A percentile compares a stretch with the other conserved stretches of the same genome.
Conservation (phyloP, 2,113 vertebrate species). For the Stictonetta naevosa region DNA sequence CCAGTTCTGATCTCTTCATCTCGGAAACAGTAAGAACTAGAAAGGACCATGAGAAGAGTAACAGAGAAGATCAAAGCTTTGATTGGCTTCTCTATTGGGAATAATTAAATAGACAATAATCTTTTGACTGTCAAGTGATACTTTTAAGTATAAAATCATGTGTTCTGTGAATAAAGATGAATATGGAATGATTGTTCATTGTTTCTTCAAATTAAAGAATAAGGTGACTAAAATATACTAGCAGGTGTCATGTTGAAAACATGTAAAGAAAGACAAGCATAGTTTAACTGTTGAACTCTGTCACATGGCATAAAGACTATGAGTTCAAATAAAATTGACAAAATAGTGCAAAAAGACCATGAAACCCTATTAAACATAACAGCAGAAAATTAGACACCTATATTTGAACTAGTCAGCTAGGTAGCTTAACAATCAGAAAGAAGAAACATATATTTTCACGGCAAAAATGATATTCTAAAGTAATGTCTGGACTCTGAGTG, state of each 20-base stretch:
- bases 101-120: background rate
- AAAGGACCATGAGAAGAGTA: background rate
- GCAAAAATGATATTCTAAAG: background rate
- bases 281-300: background rate
- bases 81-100: background rate
- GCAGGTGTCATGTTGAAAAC: background rate
- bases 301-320: background rate
- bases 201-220: background rate
- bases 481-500: background rate
- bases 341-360: background rate
- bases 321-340: background rate
- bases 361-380: background rate
- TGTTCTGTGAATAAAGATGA: background rate
- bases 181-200: background rate
- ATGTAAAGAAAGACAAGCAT: background rate
- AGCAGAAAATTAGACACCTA: background rate
- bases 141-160: background rate
- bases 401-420: background rate
- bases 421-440: background rate
- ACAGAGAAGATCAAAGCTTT: background rate
- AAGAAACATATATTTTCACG: background rate
- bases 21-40: background rate
- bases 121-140: background rate
- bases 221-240: background rate
- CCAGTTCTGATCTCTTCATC: background rate